A percentile compares a stretch with the other conserved stretches of the same genome.
Evolutionary conservation across 1,140 invertebrate species (phyloP).

Genomic region (Idris sp.): DNA sequence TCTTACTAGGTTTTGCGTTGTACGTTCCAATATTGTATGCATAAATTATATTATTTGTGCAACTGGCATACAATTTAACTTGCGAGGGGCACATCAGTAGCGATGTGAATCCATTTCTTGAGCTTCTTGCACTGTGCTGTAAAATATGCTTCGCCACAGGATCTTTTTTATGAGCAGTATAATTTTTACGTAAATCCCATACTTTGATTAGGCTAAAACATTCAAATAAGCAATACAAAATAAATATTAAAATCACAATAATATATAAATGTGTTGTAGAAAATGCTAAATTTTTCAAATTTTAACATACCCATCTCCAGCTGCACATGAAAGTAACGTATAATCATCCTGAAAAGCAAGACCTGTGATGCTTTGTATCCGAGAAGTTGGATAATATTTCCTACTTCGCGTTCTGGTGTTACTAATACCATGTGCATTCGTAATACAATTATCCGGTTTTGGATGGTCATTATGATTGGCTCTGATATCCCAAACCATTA

Average conservation of each 20-base stretch:
- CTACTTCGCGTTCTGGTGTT: slow-evolving; percentile 75
- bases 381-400: slow-evolving; percentile 66
- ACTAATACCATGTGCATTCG: slow-evolving; percentile 80
- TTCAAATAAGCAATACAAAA: slow-evolving; percentile 3
- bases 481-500: slow-evolving; percentile 90
- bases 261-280: slow-evolving; percentile 9
- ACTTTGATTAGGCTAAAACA: slow-evolving; percentile 84
- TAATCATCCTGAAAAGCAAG: slow-evolving; percentile 88
- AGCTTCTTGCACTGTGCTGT: slow-evolving; percentile 84
- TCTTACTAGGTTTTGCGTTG: slow-evolving; percentile 81
- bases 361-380: slow-evolving; percentile 85
- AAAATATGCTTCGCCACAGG: slow-evolving; percentile 85
- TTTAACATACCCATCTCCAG: slow-evolving; percentile 87
- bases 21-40: slow-evolving; percentile 88
- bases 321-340: slow-evolving; percentile 87
- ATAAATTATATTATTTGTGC: slow-evolving; percentile 91
- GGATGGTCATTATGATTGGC: slow-evolving; percentile 77
- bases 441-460: slow-evolving; percentile 82
- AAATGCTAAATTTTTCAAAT: no score
- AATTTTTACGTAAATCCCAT: slow-evolving; percentile 92
- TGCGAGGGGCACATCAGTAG: slow-evolving; percentile 84
- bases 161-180: slow-evolving; percentile 83
- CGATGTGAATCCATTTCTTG: slow-evolving; percentile 87
- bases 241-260: slow-evolving; percentile 4
- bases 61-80: slow-evolving; percentile 88